Conservation (phyloP, 2,888 invertebrate species). For the Amiota mariae region DNA sequence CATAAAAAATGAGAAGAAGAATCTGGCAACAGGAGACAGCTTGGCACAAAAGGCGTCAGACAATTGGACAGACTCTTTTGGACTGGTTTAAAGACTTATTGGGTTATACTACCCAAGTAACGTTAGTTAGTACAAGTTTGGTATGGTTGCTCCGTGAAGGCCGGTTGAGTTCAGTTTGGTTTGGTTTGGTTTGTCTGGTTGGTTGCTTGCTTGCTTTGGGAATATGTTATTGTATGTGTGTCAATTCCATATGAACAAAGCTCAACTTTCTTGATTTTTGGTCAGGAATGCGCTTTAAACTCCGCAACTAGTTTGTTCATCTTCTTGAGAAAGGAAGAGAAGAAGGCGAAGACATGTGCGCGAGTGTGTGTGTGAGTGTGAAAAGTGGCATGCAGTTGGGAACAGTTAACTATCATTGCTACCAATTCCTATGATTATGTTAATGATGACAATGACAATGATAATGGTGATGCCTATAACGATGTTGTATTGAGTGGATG, state of each 20-base stretch:
- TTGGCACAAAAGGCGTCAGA: conserved; percentile 38
- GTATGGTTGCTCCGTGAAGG: not conserved
- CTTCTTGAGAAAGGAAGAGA: no score
- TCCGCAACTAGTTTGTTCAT: not conserved
- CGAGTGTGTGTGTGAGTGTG: conserved; percentile 2
- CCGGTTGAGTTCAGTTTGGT: not conserved
- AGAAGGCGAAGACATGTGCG: no score
- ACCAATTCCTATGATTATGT: not conserved
- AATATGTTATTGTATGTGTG: not conserved
- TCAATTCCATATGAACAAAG: no score
- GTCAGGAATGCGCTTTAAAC: conserved; percentile 15
- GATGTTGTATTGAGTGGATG: not conserved
- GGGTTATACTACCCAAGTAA: conserved; percentile 21
- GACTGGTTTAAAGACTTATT: conserved; percentile 22
- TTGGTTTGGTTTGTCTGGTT: not conserved
- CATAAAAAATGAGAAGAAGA: not conserved
- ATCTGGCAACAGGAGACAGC: conserved; percentile 28
- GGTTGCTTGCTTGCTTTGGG: not conserved
- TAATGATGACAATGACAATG: not conserved
- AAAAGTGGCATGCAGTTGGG: conserved; percentile 22
- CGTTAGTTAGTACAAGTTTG: conserved; percentile 15
- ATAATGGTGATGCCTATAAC: not conserved
- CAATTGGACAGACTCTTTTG: not conserved
- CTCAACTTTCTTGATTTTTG: conserved; percentile 10
- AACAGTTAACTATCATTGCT: conserved; percentile 4